phyloP scores from a whole-genome alignment of 2,113 vertebrate genomes.

The Vidua chalybeata region DNA sequence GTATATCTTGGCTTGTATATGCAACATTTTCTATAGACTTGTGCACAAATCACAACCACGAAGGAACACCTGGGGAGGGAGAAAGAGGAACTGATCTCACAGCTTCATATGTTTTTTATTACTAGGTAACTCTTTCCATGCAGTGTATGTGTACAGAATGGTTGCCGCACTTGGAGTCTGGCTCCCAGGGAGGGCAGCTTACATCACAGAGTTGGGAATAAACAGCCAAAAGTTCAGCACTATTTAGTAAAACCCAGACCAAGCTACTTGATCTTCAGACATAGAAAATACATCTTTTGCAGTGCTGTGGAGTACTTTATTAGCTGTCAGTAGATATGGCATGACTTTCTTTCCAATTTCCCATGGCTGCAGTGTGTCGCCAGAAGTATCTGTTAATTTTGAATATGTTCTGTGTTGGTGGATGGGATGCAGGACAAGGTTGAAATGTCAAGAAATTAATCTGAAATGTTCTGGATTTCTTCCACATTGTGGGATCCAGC shows the following conservation, averaged over 20 bases:
- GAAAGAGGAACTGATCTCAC: slow-evolving; percentile 49
- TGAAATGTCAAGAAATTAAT: slow-evolving; percentile 59
- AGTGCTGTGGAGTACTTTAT: slow-evolving; percentile 49
- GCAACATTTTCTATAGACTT: slow-evolving; percentile 47
- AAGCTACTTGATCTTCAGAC: slow-evolving; percentile 47
- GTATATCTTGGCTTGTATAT: slow-evolving; percentile 31
- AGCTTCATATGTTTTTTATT: slow-evolving; percentile 60
- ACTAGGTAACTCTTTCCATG: slow-evolving; percentile 59
- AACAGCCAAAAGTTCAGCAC: slow-evolving; percentile 53
- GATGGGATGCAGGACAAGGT: slow-evolving; percentile 46
- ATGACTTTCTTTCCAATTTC: slow-evolving; percentile 45
- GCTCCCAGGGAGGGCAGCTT: slow-evolving; percentile 55
- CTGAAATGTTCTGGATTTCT: slow-evolving; percentile 38
- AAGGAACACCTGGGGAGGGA: slow-evolving; percentile 51
- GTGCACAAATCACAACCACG: slow-evolving; percentile 40
- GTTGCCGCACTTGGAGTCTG: not conserved
- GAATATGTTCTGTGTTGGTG: slow-evolving; percentile 28
- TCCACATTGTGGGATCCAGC: slow-evolving; percentile 11
- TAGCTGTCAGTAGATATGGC: slow-evolving; percentile 59
- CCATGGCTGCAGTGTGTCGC: slow-evolving; percentile 12
- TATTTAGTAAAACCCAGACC: slow-evolving; percentile 45
- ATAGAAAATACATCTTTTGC: slow-evolving; percentile 49
- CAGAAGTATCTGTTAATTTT: slow-evolving; percentile 54
- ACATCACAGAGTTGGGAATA: slow-evolving; percentile 53
- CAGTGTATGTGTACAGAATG: not conserved